Percentiles rank a stretch among this genome's conserved stretches.
These are phyloP conservation scores for Chrysomallon squamiferum DNA, from an alignment of 1,140 invertebrate species.

Conservation along the genomic window DNA sequence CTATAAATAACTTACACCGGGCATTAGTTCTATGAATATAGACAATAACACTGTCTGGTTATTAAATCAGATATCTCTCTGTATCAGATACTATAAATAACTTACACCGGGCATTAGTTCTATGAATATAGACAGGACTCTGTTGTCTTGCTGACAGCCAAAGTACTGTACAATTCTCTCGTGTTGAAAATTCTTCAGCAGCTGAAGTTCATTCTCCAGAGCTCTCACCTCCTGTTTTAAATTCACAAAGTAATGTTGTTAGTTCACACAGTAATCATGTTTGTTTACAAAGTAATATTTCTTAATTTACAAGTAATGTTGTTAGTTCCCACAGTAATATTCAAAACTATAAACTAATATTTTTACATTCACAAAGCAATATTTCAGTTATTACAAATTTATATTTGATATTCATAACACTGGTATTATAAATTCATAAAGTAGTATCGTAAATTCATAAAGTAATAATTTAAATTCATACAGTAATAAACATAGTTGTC, in stretches of 20 bases:
- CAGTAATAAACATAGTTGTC: no score
- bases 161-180: conserved; percentile 64
- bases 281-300: not conserved
- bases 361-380: not conserved
- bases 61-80: no score
- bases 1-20: no score
- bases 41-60: no score
- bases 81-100: no score
- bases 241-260: conserved; percentile 6
- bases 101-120: conserved; percentile 65
- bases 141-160: conserved; percentile 56
- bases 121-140: conserved; percentile 62
- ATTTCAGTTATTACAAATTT: no score
- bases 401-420: no score
- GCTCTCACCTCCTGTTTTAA: conserved; percentile 58
- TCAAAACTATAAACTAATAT: not conserved
- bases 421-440: no score
- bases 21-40: no score
- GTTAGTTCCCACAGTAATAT: not conserved
- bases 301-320: not conserved
- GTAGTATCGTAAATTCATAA: no score
- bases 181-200: conserved; percentile 61
- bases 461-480: no score
- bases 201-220: conserved; percentile 60
- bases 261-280: no score